phyloP scores from a whole-genome alignment of 2,113 vertebrate species.

The Guaruba guarouba region DNA sequence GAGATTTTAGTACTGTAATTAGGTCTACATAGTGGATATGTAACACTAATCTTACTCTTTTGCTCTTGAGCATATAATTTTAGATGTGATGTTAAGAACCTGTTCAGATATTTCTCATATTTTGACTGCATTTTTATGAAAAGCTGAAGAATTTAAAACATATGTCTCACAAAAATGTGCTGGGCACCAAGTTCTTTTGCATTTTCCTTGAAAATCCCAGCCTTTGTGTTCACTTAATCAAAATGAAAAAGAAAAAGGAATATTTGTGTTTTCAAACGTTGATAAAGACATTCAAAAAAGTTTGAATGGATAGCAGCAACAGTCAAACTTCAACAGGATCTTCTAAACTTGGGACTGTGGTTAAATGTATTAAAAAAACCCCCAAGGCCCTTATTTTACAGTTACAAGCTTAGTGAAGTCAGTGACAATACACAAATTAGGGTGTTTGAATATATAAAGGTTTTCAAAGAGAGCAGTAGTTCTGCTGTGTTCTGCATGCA shows the following conservation, averaged over 20 bases:
- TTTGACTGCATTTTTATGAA: background rate
- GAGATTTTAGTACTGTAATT: background rate
- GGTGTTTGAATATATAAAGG: background rate
- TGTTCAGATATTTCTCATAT: background rate
- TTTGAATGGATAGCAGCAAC: background rate
- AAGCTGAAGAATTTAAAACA: background rate
- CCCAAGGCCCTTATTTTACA: background rate
- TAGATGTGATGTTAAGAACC: background rate
- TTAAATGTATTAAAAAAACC: background rate
- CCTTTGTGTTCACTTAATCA: background rate
- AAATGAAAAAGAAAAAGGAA: background rate
- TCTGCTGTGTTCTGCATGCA: background rate
- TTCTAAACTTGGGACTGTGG: background rate
- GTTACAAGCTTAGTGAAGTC: background rate
- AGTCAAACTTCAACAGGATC: background rate
- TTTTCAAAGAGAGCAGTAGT: background rate
- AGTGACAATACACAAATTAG: background rate
- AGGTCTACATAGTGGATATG: background rate
- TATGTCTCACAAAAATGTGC: fast-evolving
- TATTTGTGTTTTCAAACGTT: background rate
- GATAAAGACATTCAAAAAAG: background rate
- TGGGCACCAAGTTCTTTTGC: background rate
- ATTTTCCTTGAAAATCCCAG: background rate
- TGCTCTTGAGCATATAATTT: background rate
- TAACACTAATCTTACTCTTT: background rate